phyloP scores from a whole-genome alignment of 1,140 invertebrate genomes.

The Atta texana region DNA sequence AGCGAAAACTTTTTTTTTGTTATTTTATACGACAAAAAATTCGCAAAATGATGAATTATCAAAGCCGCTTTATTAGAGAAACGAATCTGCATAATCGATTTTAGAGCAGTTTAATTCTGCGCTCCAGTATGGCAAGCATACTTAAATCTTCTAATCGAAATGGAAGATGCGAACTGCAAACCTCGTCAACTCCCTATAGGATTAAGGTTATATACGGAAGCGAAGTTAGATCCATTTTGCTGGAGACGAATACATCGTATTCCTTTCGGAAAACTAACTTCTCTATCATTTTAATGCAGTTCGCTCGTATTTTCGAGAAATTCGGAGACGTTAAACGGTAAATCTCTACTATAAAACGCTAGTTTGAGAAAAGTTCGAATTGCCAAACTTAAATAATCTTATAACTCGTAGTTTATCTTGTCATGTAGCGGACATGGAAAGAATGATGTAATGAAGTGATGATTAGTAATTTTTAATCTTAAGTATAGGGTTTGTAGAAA shows the following conservation, averaged over 20 bases:
- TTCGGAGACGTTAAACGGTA: conserved; percentile 23
- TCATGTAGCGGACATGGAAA: too few relatives aligned
- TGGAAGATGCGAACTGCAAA: conserved; percentile 63
- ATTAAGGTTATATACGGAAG: conserved; percentile 65
- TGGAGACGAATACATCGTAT: conserved; percentile 59
- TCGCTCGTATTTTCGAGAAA: conserved; percentile 53
- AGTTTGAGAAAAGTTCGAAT: neutral
- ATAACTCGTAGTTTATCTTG: neutral
- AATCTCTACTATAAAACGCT: neutral
- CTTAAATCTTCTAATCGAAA: conserved; percentile 66
- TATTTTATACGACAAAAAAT: neutral
- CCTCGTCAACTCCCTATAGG: conserved; percentile 65
- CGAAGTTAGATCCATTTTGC: conserved; percentile 68
- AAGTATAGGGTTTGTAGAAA: neutral
- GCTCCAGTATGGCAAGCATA: conserved; percentile 3
- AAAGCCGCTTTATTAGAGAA: neutral
- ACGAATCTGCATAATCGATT: conserved; percentile 22
- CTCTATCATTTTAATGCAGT: conserved; percentile 40
- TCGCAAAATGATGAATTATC: neutral
- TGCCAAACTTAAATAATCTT: conserved; percentile 3
- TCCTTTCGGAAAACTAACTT: conserved; percentile 60
- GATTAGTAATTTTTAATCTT: neutral
- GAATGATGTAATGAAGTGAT: neutral
- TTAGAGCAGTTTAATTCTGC: conserved; percentile 45
- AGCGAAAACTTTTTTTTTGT: neutral